Conservation (phyloP, 1,140 invertebrate genomes). For the Bombus vancouverensis region DNA sequence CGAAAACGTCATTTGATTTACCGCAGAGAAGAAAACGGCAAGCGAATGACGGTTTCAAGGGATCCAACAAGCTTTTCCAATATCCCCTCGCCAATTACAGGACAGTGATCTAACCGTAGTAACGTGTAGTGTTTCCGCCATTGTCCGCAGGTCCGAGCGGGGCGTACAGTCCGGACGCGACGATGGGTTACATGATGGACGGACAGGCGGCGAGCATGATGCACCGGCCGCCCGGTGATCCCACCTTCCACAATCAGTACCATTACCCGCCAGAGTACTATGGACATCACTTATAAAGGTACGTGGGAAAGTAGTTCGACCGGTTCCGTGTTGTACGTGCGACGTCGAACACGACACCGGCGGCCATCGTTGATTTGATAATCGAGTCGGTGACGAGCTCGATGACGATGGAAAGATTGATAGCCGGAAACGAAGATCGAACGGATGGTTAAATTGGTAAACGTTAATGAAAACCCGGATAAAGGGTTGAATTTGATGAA, state of each 20-base stretch:
- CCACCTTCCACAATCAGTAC: constrained; percentile 95
- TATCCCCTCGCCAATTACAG: constrained; percentile 74
- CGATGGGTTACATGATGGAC: constrained; percentile 98
- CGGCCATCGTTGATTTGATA: constrained; percentile 16
- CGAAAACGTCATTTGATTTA: background rate
- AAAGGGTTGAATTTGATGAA: no score
- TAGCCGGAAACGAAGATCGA: background rate
- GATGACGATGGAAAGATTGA: constrained; percentile 19
- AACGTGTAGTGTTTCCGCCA: constrained; percentile 91
- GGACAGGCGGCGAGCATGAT: constrained; percentile 94
- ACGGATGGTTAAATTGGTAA: background rate
- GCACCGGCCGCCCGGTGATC: constrained; percentile 95
- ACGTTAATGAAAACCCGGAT: background rate
- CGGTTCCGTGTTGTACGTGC: background rate
- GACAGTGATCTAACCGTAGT: constrained; percentile 83
- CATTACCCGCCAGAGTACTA: constrained; percentile 95
- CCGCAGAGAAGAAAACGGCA: background rate
- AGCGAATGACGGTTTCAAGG: constrained; percentile 22
- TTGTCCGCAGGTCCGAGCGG: constrained; percentile 94
- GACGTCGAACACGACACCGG: background rate
- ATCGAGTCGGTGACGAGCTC: constrained; percentile 13
- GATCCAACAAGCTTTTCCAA: constrained; percentile 75
- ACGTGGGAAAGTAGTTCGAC: constrained; percentile 50
- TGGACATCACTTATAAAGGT: constrained; percentile 92
- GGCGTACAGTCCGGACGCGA: constrained; percentile 96